Base-by-base conservation (phyloP, 1,140 invertebrate species). In the Bombus turneri region DNA sequence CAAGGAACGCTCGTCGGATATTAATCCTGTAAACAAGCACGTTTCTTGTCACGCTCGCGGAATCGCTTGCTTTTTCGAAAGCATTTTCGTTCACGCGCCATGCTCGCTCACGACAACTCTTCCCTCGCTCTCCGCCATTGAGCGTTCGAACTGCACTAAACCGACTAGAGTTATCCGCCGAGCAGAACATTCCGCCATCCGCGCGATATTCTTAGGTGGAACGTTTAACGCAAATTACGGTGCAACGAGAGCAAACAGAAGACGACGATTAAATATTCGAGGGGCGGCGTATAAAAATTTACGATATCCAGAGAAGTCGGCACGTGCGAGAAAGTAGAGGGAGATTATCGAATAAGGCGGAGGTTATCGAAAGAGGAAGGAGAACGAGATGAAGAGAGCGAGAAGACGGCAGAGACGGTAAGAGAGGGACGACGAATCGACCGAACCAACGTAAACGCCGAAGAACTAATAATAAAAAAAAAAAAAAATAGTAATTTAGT, bases 401-500 rank as follows among this genome's bases (percentile, higher is more conserved):
- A 3, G 15, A 1, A 41, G n/a, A 28, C 2, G 66, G 34, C 53
- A 37, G 31, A 62, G 43, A 57, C 13, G 41, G n/a, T 34, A 25
- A 41, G 31, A 34, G 43, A 31, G 9, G 31, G 69, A 64, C 87
- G 86, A 89, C 91, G 91, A 95, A 95, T 95, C 94, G 94, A 95
- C 95, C 94, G 94, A 92, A 91, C 93, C 91, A 95, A 95, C 93
- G 94, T 95, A 94, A 95, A 94, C 93, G 93, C 87, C 89, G 90
- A 93, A 91, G 91, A 91, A 92, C 88, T 91, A 93, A 94, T 93
- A 93, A 92, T 93, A 94, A 95, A 94, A 92, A 93, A 43, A 18
- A 8, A 10, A 9, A n/a, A 94, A 95, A 95, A 95, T 93, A 95
- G 94, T 95, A 95, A 95, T 95, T 95, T 94, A 95, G 94, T 95